Base-by-base conservation (phyloP, 2,113 vertebrate species). In the Henicopernis longicauda region DNA sequence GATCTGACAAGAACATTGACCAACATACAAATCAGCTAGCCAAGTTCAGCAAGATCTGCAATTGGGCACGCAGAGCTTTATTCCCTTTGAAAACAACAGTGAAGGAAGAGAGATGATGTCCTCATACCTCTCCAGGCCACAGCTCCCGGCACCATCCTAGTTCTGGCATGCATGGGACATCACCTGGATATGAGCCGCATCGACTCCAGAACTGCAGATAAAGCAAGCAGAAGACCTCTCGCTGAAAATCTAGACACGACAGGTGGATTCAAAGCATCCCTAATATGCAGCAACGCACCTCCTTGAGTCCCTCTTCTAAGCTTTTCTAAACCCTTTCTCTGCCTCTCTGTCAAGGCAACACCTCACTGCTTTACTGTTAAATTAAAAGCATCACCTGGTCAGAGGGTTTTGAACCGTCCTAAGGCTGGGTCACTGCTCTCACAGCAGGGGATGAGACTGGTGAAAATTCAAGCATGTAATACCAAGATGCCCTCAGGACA, bases 11-110 rank as follows among this genome's bases (percentile, higher is more conserved):
- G 36, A 57, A 40, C 82, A 42, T 1, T 10, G 63, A 22, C 57
- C 65, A 36, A 61, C 36, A 67, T 4, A 65, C 62, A 21, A 18
- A 63, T 16, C 49, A 54, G 69, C 55, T 4, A 21, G 62, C 79
- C 80, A 63, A 36, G 38, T 20, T 50, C 71, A 63, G 71, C 34
- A 29, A 45, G 42, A 44, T 9, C 27, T n/a, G n/a, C 72, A 11
- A 3, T 4, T 1, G 0, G 45, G 32, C 69, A 81, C 3, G 0
- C 57, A 61, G 44, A 44, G 34, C 88, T 58, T 13, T 16, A 32
- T 5, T 52, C 38, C 55, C 65, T 59, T 15, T 18, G 29, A 50
- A 88, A 70, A 50, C 32, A 81, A 55, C 52, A 42, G 16, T 10
- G 44, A 76, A 83, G 38, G 82, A 73, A 38, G 36, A 79, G 26